A percentile compares a stretch with the other conserved stretches of the same genome.
Conservation (phyloP, 2,888 invertebrate species). For the Troides aeacus region DNA sequence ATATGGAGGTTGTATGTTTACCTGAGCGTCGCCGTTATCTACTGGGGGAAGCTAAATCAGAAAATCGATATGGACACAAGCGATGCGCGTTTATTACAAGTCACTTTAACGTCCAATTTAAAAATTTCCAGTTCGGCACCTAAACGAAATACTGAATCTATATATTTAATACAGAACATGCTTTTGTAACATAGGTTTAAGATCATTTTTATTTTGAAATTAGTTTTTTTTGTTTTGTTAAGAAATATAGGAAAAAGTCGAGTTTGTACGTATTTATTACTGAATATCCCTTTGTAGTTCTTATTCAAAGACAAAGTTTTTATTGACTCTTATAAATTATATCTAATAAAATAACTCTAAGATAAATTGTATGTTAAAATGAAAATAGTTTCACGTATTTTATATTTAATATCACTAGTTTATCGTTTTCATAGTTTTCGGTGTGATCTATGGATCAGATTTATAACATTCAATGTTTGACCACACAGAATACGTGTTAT, state of each 20-base stretch:
- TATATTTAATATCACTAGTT: neutral
- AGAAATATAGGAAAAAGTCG: too few species aligned
- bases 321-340: too few species aligned
- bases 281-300: too few species aligned
- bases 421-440: too few species aligned
- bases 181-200: neutral
- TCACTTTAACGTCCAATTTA: constrained; percentile 47
- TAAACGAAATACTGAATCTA: constrained; percentile 18
- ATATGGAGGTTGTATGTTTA: constrained; percentile 41
- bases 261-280: too few species aligned
- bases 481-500: constrained; percentile 11
- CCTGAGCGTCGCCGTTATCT: constrained; percentile 67
- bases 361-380: too few species aligned
- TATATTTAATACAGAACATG: neutral
- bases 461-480: neutral
- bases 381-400: neutral
- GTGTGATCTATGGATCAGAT: neutral
- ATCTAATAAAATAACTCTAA: too few species aligned
- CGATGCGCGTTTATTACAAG: constrained; percentile 50
- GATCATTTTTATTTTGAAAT: too few species aligned
- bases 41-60: constrained; percentile 72
- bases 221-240: too few species aligned
- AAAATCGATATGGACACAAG: constrained; percentile 67
- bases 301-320: too few species aligned
- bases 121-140: constrained; percentile 46